phyloP scores from a whole-genome alignment of 2,888 invertebrate species.

The Copidosoma aretas region DNA sequence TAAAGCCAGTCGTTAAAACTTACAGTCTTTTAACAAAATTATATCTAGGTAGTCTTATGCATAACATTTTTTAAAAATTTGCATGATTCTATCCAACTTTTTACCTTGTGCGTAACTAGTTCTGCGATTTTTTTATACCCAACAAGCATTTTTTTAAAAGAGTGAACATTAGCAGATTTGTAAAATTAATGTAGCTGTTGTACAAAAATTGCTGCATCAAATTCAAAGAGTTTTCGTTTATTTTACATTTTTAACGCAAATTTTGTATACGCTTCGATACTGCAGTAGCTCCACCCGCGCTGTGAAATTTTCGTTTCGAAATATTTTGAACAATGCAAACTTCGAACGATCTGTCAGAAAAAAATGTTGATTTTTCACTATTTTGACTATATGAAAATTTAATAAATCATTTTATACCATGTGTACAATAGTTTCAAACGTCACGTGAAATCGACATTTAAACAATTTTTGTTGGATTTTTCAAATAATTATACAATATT shows the following conservation, averaged over 20 bases:
- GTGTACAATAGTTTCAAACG: no score
- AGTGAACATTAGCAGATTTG: not conserved
- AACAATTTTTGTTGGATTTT: no score
- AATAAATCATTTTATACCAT: no score
- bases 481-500: no score
- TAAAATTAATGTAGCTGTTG: constrained; percentile 7
- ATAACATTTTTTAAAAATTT: constrained; percentile 15
- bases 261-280: constrained; percentile 18
- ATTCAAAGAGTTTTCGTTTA: constrained; percentile 9
- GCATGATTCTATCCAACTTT: constrained; percentile 14
- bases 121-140: not conserved
- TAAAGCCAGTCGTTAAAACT: constrained; percentile 6
- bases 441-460: no score
- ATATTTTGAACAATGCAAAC: no score
- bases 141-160: constrained; percentile 18
- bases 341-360: no score
- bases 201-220: not conserved
- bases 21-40: constrained; percentile 11
- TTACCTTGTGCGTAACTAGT: constrained; percentile 6
- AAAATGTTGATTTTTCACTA: no score
- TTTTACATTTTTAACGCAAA: not conserved
- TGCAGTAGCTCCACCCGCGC: constrained; percentile 28
- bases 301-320: constrained; percentile 9
- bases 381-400: no score
- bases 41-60: not conserved